These are phyloP conservation scores for Miichthys miiuy DNA, from an alignment of 2,797 vertebrate species.

Conservation along the genomic window DNA sequence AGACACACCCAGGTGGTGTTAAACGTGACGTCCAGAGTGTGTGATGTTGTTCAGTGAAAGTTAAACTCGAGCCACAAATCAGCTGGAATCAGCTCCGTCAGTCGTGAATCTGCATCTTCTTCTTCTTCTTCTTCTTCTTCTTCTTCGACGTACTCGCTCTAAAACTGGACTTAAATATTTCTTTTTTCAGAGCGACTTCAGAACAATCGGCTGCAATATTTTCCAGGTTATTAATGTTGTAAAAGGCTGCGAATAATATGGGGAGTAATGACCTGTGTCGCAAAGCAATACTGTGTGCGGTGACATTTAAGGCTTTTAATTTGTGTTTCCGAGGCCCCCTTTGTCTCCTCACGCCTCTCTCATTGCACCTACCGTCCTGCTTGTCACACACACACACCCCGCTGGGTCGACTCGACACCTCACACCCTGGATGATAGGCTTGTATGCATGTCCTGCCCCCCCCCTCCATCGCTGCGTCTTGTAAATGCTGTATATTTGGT, in stretches of 20 bases:
- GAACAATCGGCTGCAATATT: constrained; percentile 85
- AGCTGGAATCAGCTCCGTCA: neutral
- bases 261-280: constrained; percentile 99
- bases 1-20: too few relatives aligned
- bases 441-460: constrained; percentile 73
- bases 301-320: constrained; percentile 99
- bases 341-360: constrained; percentile 67
- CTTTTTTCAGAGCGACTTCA: constrained; percentile 64
- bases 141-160: constrained; percentile 52
- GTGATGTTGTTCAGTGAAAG: neutral
- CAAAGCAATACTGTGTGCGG: constrained; percentile 95
- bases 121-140: neutral
- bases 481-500: constrained; percentile 85
- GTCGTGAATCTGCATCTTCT: too few relatives aligned
- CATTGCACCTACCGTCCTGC: constrained; percentile 53
- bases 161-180: constrained; percentile 69
- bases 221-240: constrained; percentile 97
- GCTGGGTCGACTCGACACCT: constrained; percentile 20
- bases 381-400: constrained; percentile 29
- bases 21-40: neutral
- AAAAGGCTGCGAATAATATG: constrained; percentile 91
- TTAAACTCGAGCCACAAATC: neutral
- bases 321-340: constrained; percentile 89
- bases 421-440: constrained; percentile 33
- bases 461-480: constrained; percentile 76